Evolutionary conservation across 2,797 vertebrate genomes (phyloP).

Genomic region (Leucoraja ocellata): DNA sequence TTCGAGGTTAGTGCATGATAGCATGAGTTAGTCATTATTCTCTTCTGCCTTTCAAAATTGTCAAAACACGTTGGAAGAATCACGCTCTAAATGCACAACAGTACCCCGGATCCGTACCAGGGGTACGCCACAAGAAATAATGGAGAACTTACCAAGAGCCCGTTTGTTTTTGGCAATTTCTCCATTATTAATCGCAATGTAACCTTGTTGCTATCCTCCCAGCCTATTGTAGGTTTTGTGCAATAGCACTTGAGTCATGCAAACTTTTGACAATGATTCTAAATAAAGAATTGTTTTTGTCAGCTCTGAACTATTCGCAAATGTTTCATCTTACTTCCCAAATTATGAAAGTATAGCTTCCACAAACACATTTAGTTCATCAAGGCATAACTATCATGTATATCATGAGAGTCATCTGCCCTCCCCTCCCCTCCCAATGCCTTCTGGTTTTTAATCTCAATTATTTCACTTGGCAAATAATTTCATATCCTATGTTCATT

Average conservation of each 20-base stretch:
- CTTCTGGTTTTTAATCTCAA: not conserved
- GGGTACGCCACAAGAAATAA: too few species aligned
- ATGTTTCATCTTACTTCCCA: slow-evolving; percentile 16
- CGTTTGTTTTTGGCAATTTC: not conserved
- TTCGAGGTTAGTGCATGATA: not conserved
- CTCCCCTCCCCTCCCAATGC: not conserved
- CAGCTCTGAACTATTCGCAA: not conserved
- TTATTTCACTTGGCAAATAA: not conserved
- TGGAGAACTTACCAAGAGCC: too few species aligned
- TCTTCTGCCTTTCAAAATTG: not conserved
- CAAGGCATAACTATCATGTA: not conserved
- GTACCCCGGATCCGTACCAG: not conserved
- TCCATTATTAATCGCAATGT: not conserved
- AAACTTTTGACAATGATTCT: slow-evolving; percentile 24
- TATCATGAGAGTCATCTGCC: not conserved
- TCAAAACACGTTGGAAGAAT: not conserved
- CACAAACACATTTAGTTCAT: not conserved
- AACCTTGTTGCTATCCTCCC: not conserved
- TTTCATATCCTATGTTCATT: not conserved
- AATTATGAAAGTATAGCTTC: slow-evolving; percentile 7
- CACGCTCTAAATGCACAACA: not conserved
- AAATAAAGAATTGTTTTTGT: slow-evolving; percentile 30
- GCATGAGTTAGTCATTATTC: not conserved
- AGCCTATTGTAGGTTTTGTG: not conserved
- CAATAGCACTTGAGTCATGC: not conserved